Base-by-base conservation (phyloP, 2,113 vertebrate species). In the Girardinichthys multiradiatus region DNA sequence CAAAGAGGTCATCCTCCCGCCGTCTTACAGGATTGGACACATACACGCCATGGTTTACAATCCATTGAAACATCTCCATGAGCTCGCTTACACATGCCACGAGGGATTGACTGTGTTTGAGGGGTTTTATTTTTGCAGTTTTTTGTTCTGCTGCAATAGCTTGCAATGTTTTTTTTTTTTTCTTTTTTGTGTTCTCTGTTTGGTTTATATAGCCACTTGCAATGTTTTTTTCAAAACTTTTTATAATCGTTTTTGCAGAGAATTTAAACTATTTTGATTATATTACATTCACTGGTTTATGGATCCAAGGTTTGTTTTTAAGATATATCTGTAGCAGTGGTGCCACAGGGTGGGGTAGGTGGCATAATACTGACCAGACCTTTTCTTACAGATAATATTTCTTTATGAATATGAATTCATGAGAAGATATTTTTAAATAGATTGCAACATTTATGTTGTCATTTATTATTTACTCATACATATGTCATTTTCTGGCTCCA, bases 81-180 rank as follows among this genome's bases (percentile, higher is more conserved):
- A 89, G 87, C 87, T 91, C 74, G 63, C 85, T 89, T 87, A 81
- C 82, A 84, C 68, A 35, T 30, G 28, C 68, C 75, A 63, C 79
- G 2, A 66, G 77, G 80, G 79, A 87, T 31, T 57, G 82, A 70
- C 69, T 71, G 77, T 76, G 63, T 85, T 61, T 77, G 70, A 88
- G 82, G 30, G 31, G 28, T 72, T 80, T 85, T 78, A 64, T 86
- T 45, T 79, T 10, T 6, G 30, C 7, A n/a, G 4, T 35, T 80
- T 61, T 42, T 74, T 80, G 63, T 48, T 37, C 42, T 90, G 84
- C 72, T 83, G 89, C 90, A 88, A 89, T 57, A 62, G 28, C 42
- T 67, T 79, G 87, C 68, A 87, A 87, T 81, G 54, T 80, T 82
- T 76, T 66, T 39, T 80, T 74, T 68, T 51, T 51, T 24, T 24